Percentiles rank a stretch among this genome's conserved stretches.
Conservation (phyloP, 2,797 vertebrate genomes). For the Sarcoramphus papa region DNA sequence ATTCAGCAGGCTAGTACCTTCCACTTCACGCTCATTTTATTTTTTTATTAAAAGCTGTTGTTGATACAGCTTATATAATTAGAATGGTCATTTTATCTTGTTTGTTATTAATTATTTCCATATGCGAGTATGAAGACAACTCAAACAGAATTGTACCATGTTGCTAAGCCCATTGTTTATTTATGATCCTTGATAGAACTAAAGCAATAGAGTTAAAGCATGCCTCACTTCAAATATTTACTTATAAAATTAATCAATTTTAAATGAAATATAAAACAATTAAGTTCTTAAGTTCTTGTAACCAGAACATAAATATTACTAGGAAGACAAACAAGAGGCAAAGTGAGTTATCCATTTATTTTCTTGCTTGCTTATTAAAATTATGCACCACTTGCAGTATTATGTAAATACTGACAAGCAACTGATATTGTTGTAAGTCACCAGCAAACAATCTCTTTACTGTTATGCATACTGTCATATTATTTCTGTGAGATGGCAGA, state of each 20-base stretch:
- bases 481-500: not conserved
- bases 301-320: not conserved
- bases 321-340: not conserved
- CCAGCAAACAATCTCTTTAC: not conserved
- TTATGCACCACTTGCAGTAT: not conserved
- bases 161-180: not conserved
- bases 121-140: not conserved
- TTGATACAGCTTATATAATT: not conserved
- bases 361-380: not conserved
- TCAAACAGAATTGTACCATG: not conserved
- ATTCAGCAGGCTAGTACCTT: not conserved
- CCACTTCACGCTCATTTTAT: not conserved
- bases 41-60: not conserved
- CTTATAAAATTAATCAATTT: not conserved
- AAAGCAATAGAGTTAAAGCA: not conserved
- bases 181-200: not conserved
- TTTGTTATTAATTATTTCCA: not conserved
- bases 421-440: not conserved
- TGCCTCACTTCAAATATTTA: not conserved
- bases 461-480: not conserved
- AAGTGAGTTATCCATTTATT: not conserved
- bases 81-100: not conserved
- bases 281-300: not conserved
- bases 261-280: not conserved
- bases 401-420: not conserved